Base-by-base conservation (phyloP, 2,888 invertebrate species). In the Erebia ligea region DNA sequence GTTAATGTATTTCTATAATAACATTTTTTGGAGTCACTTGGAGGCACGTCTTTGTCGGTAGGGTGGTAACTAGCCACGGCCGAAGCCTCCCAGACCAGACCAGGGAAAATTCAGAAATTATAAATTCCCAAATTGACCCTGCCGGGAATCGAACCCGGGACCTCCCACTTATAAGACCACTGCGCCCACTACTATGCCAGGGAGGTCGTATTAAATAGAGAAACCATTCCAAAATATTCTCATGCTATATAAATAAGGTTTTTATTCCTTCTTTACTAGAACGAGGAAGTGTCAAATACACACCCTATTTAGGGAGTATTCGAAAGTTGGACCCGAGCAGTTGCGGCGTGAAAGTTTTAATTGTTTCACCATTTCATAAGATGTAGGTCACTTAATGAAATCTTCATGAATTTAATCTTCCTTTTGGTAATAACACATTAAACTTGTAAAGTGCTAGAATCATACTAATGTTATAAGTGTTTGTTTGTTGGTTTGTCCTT, bases 321-420 rank as follows among this genome's bases (percentile, higher is more conserved):
- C 25, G 13, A 57, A 57, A 57, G 57, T 59, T 42, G 57, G 10
- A 9, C 10, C 42, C 40, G 17, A 40, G 40, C n/a, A n/a, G 1
- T 42, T n/a, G 48, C 57, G 67, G 50, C 45, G 67, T 42, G 45
- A 45, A 71, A 71, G 63, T 71, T 71, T 71, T 71, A 71, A 71
- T 71, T 71, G 71, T 71, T 71, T 59, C 13, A 64, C 52, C 68
- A 68, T 68, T 68, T 64, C 67, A 59, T 71, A 59, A 69, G 67
- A 71, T 52, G 63, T 17, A 42, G 21, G 64, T 59, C 58, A 64
- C 64, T 68, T 52, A 71, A 63, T 58, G 58, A 52, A 64, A 17
- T 19, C 56, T 52, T 67, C 45, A 70, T 67, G 48, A 68, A 71
- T 59, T 71, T 57, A 64, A 42, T 62, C 54, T n/a, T 17, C 34